Conservation (phyloP, 1,140 invertebrate species). For the Amphibalanus amphitrite region DNA sequence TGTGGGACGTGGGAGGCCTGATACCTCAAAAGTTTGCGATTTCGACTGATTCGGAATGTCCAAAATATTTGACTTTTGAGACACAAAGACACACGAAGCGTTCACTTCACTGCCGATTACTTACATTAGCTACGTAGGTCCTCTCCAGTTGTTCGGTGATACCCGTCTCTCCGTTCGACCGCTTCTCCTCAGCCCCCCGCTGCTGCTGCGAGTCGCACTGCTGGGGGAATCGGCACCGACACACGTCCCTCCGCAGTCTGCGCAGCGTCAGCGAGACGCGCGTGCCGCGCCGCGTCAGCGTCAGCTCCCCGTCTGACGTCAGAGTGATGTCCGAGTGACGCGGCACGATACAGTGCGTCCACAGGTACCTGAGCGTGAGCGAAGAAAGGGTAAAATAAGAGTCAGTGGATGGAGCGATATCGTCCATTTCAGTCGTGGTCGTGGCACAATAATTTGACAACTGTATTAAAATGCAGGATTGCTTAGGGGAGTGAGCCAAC, state of each 20-base stretch:
- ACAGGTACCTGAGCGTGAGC: constrained; percentile 60
- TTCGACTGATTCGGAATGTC: too few relatives aligned
- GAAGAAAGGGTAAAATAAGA: too few relatives aligned
- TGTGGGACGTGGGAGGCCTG: too few relatives aligned
- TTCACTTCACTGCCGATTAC: too few relatives aligned
- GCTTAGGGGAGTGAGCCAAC: too few relatives aligned
- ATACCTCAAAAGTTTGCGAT: too few relatives aligned
- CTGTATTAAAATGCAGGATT: background rate
- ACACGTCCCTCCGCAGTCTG: constrained; percentile 40
- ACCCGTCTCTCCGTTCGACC: constrained; percentile 9
- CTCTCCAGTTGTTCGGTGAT: constrained; percentile 13
- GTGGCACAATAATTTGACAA: too few relatives aligned
- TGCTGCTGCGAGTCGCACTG: constrained; percentile 39
- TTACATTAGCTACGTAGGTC: background rate
- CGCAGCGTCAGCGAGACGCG: constrained; percentile 82
- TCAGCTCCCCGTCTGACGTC: constrained; percentile 29
- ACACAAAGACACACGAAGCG: too few relatives aligned
- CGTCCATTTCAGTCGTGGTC: too few relatives aligned
- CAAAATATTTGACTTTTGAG: too few relatives aligned
- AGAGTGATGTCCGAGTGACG: constrained; percentile 60
- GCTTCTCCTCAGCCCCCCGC: constrained; percentile 13
- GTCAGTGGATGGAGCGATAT: too few relatives aligned
- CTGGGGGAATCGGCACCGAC: constrained; percentile 35
- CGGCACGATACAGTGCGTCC: constrained; percentile 71
- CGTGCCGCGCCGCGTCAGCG: constrained; percentile 35